Conservation (phyloP, 2,113 vertebrate genomes). For the Neotoma lepida region DNA sequence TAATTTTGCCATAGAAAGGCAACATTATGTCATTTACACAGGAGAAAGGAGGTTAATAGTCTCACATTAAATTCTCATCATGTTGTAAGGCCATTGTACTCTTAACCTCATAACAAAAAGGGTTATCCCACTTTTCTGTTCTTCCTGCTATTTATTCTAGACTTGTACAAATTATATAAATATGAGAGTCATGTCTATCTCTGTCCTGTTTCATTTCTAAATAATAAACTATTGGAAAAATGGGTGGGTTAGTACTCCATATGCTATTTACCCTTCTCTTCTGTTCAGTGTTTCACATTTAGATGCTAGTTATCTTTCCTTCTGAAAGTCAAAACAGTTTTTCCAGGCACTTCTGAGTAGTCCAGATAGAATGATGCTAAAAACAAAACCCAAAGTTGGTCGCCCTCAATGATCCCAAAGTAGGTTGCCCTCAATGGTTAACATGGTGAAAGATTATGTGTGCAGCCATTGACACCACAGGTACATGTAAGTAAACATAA, state of each 20-base stretch:
- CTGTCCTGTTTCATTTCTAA: background rate
- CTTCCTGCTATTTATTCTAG: background rate
- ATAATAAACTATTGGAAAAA: background rate
- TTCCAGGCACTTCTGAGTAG: background rate
- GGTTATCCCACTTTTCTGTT: background rate
- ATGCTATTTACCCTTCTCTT: background rate
- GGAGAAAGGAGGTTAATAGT: background rate
- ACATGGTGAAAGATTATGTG: conserved; percentile 24
- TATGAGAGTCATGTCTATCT: background rate
- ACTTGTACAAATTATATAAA: conserved; percentile 8
- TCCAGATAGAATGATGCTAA: background rate
- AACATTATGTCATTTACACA: background rate
- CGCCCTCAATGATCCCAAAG: background rate
- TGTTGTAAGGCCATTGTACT: background rate
- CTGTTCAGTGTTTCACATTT: conserved; percentile 7
- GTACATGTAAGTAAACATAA: conserved; percentile 64
- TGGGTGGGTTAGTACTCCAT: background rate
- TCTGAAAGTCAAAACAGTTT: background rate
- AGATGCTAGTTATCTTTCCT: background rate
- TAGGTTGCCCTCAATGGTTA: background rate
- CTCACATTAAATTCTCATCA: conserved; percentile 9
- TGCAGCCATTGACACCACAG: conserved; percentile 28
- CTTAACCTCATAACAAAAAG: background rate
- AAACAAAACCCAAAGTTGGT: background rate
- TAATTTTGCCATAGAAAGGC: background rate